Evolutionary conservation across 2,888 invertebrate species (phyloP).

Genomic region (Aporophyla lueneburgensis): DNA sequence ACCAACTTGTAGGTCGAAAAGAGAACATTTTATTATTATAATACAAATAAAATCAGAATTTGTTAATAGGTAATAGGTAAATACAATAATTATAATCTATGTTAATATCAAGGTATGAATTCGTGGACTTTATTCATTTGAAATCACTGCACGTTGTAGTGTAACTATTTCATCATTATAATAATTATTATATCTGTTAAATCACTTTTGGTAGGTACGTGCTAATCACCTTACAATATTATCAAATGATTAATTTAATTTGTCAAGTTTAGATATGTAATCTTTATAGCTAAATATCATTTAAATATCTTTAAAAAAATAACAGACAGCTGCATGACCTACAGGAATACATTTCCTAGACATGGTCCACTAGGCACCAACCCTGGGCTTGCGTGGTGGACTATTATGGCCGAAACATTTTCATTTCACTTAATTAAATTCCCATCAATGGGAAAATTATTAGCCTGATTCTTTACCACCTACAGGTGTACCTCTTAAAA

Average conservation of each 20-base stretch:
- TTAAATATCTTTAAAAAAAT: slow-evolving; percentile 10
- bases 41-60: neutral
- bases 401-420: neutral
- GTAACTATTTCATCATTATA: neutral
- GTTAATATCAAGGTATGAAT: neutral
- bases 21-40: too few relatives aligned
- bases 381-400: neutral
- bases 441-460: neutral
- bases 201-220: slow-evolving; percentile 5
- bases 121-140: neutral
- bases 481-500: too few relatives aligned
- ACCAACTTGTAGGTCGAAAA: too few relatives aligned
- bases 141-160: slow-evolving; percentile 3
- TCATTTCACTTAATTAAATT: neutral
- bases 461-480: too few relatives aligned
- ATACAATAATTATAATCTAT: neutral
- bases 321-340: neutral
- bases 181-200: slow-evolving; percentile 4
- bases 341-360: neutral
- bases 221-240: slow-evolving; percentile 17
- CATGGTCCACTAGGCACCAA: neutral
- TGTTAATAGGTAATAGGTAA: too few relatives aligned
- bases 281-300: neutral
- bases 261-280: slow-evolving; percentile 24
- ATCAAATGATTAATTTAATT: slow-evolving; percentile 37